A percentile compares a stretch with the other conserved stretches of the same genome.
Evolutionary conservation across 2,113 vertebrate genomes (phyloP).

Genomic region (Recurvirostra avosetta): DNA sequence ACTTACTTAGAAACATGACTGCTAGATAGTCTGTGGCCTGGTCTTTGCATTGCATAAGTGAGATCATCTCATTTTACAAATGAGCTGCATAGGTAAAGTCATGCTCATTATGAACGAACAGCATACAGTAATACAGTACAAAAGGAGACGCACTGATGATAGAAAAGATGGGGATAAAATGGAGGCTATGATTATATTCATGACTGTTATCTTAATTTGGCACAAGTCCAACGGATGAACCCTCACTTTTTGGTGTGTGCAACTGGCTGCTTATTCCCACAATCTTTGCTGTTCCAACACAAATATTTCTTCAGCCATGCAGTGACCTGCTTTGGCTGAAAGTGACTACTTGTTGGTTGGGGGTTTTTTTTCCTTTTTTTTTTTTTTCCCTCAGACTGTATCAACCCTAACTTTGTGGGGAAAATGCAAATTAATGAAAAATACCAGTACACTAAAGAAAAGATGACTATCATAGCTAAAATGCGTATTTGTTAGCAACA

Average conservation of each 20-base stretch:
- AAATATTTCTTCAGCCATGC: background rate
- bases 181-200: background rate
- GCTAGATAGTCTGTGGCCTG: background rate
- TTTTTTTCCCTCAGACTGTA: accelerated
- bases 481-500: background rate
- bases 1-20: background rate
- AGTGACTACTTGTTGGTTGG: background rate
- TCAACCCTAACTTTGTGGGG: background rate
- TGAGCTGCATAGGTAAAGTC: background rate
- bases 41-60: background rate
- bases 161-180: background rate
- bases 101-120: background rate
- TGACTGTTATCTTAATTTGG: background rate
- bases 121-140: background rate
- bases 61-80: background rate
- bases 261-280: background rate
- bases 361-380: background rate
- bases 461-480: accelerated
- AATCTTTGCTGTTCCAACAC: background rate
- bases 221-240: background rate
- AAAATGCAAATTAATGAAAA: background rate
- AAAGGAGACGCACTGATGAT: background rate
- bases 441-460: background rate
- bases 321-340: background rate
- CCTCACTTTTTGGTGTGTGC: background rate